Conservation (phyloP, 2,888 invertebrate genomes). For the Pilophorus perplexus region DNA sequence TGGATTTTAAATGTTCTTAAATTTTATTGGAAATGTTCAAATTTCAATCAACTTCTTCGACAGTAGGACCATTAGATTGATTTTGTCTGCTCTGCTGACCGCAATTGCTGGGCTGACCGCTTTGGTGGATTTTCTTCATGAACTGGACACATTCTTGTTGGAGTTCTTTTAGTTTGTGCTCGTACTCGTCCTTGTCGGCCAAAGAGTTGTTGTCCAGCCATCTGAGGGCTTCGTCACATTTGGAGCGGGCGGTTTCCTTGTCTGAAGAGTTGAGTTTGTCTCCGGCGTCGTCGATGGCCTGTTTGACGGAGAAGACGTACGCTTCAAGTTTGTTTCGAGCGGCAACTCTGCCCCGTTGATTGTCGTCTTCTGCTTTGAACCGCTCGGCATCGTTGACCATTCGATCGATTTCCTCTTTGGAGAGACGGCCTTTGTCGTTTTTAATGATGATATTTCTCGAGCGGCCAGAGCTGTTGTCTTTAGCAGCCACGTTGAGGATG, state of each 20-base stretch:
- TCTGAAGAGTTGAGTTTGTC: conserved; percentile 53
- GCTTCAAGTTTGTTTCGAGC: conserved; percentile 55
- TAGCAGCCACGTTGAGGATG: no score
- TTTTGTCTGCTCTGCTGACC: neutral
- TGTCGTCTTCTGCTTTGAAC: conserved; percentile 53
- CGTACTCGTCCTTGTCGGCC: conserved; percentile 56
- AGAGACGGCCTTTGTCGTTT: no score
- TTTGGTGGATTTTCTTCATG: neutral
- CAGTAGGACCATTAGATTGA: neutral
- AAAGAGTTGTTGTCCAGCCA: conserved; percentile 56
- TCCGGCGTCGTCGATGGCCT: conserved; percentile 52
- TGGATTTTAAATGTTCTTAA: no score
- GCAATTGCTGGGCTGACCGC: neutral
- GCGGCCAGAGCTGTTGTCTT: conserved; percentile 55
- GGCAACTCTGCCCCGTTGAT: conserved; percentile 52
- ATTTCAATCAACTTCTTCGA: conserved; percentile 10
- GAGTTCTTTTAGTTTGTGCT: conserved; percentile 54
- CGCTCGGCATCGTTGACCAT: conserved; percentile 53
- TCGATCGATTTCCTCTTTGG: conserved; percentile 56
- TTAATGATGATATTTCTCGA: conserved; percentile 55
- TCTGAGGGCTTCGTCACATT: conserved; percentile 52
- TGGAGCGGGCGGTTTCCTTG: conserved; percentile 51
- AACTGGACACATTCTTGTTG: conserved; percentile 45
- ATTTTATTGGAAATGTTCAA: no score
- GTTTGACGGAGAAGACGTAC: conserved; percentile 52